Evolutionary conservation across 2,113 vertebrate genomes (phyloP).

Genomic region (Phylloscopus trochilus): DNA sequence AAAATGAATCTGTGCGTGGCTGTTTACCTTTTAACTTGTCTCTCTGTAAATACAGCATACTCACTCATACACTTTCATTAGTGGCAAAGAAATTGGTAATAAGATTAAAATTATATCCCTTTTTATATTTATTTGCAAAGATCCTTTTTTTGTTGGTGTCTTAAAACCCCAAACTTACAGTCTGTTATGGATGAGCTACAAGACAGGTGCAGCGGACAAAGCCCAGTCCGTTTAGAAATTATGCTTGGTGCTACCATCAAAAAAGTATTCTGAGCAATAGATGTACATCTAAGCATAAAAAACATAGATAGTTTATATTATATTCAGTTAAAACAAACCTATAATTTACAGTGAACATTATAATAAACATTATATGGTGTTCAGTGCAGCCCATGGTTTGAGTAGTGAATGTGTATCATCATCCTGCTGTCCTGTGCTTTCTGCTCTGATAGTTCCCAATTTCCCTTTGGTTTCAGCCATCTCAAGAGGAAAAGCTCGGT

Average conservation of each 20-base stretch:
- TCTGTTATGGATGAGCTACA: not conserved
- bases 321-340: not conserved
- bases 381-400: not conserved
- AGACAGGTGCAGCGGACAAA: not conserved
- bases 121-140: not conserved
- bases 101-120: not conserved
- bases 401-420: not conserved
- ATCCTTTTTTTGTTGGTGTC: not conserved
- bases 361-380: not conserved
- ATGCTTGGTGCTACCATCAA: not conserved
- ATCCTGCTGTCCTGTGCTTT: not conserved
- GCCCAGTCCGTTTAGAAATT: not conserved
- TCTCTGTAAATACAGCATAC: not conserved
- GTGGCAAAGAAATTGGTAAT: not conserved
- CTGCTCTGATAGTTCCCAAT: not conserved
- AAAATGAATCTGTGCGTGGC: not conserved
- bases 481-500: slow-evolving; percentile 54
- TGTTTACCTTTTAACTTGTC: not conserved
- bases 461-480: slow-evolving; percentile 71
- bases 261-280: not conserved
- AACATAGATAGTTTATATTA: not conserved
- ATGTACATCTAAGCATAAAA: not conserved
- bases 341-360: not conserved
- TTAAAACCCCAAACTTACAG: not conserved
- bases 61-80: not conserved